Base-by-base conservation (phyloP, 1,140 invertebrate genomes). In the Caenorhabditis tropicalis region DNA sequence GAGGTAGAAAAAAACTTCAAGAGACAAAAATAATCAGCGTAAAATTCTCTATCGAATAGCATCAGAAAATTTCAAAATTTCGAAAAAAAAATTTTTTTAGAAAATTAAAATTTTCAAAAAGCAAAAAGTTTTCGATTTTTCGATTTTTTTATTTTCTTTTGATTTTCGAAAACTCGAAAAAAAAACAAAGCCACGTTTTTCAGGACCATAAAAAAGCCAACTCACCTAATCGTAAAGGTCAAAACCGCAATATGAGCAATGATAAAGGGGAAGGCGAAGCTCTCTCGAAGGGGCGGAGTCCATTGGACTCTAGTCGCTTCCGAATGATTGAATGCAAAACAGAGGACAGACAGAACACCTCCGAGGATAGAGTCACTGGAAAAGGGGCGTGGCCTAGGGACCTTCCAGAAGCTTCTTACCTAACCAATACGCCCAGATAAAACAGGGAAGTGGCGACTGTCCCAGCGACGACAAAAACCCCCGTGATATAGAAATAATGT, bases 231-330 rank as follows among this genome's bases (percentile, higher is more conserved):
- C 48, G 92, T 86, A 84, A 90, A 88, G 7, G 92, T 91, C 0
- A 93, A 88, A 51, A 92, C 33, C 33, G 92, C 90, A 88, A 93
- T 91, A 86, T 93, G 93, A 12, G 92, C 81, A 6, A 94, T 88
- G 85, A 93, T 91, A 81, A 94, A 92, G 0, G 95, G 95, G 89
- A 94, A 95, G 0, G 94, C 95, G 91, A 95, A 95, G 88, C 94
- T 95, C 92, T 96, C 95, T 82, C 95, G 91, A 79, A 96, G 92
- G 10, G 95, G 95, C 1, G 95, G 95, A 0, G 95, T 94, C 95
- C 95, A 96, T 90, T 95, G 94, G 1, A 96, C 94, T 48, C 95
- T 91, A 0, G 95, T 96, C 60, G 93, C 93, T 91, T 96, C 95
- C 4, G 92, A 93, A 90, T 96, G 95, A 90, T 96, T 96, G 84